Evolutionary conservation across 2,113 vertebrate genomes (phyloP).

Genomic region (Grammomys dolichurus): DNA sequence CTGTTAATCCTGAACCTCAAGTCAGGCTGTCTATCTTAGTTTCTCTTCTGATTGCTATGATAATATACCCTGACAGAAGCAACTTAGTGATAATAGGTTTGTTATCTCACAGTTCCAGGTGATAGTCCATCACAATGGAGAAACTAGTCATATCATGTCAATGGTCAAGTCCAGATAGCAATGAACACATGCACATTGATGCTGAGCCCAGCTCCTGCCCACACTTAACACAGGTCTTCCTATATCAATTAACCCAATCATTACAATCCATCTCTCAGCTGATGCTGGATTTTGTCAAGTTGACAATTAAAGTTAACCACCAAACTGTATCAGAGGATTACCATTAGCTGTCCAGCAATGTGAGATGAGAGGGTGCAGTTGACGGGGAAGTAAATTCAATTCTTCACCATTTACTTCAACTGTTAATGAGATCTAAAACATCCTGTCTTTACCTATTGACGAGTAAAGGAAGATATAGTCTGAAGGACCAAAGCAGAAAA

Average conservation of each 20-base stretch:
- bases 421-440: slow-evolving; percentile 7
- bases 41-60: not conserved
- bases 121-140: no score
- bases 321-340: not conserved
- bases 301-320: not conserved
- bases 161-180: not conserved
- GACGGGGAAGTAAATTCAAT: not conserved
- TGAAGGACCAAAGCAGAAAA: no score
- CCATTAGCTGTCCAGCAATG: not conserved
- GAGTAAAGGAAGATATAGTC: not conserved
- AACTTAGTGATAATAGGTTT: not conserved
- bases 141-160: not conserved
- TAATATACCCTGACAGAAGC: not conserved
- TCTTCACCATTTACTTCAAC: slow-evolving; percentile 1
- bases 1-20: slow-evolving; percentile 38
- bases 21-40: not conserved
- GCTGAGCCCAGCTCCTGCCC: not conserved
- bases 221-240: not conserved
- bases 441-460: not conserved
- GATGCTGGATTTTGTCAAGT: no score
- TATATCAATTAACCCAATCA: no score
- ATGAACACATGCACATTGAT: no score
- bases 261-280: no score
- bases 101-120: not conserved
- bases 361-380: not conserved